Conservation (phyloP, 2,797 vertebrate species). For the Oryzias dopingdopingensis region DNA sequence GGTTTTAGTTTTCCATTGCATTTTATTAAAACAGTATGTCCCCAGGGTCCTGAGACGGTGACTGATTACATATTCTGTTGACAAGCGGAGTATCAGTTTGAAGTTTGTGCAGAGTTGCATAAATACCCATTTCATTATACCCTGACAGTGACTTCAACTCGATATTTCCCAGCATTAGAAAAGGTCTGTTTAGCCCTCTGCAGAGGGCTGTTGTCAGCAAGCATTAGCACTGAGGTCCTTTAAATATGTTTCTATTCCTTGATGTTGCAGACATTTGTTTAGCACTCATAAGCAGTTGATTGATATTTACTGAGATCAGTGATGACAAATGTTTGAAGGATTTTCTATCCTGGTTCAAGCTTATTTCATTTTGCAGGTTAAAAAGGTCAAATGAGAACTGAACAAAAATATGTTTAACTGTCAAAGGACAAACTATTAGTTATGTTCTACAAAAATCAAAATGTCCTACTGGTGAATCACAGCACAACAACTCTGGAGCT, state of each 20-base stretch:
- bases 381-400: too few relatives aligned
- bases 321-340: conserved; percentile 13
- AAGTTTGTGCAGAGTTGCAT: conserved; percentile 64
- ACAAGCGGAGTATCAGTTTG: conserved; percentile 63
- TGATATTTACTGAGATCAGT: conserved; percentile 25
- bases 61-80: conserved; percentile 73
- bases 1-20: conserved; percentile 53
- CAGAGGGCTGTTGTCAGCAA: conserved; percentile 32
- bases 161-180: conserved; percentile 49
- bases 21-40: conserved; percentile 57
- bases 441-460: too few relatives aligned
- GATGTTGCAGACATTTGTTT: conserved; percentile 33
- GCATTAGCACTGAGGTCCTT: conserved; percentile 44
- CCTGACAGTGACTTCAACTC: conserved; percentile 48
- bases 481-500: too few relatives aligned
- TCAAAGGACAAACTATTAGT: too few relatives aligned
- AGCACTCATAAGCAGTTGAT: conserved; percentile 10
- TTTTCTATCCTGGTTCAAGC: neutral
- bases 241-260: conserved; percentile 22
- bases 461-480: too few relatives aligned
- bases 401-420: too few relatives aligned
- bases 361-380: too few relatives aligned
- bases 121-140: conserved; percentile 73
- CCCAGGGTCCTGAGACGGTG: conserved; percentile 53
- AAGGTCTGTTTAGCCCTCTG: conserved; percentile 38